These are phyloP conservation scores for Rhabdomys dilectus DNA, from an alignment of 2,113 vertebrate species.

Conservation along the genomic window DNA sequence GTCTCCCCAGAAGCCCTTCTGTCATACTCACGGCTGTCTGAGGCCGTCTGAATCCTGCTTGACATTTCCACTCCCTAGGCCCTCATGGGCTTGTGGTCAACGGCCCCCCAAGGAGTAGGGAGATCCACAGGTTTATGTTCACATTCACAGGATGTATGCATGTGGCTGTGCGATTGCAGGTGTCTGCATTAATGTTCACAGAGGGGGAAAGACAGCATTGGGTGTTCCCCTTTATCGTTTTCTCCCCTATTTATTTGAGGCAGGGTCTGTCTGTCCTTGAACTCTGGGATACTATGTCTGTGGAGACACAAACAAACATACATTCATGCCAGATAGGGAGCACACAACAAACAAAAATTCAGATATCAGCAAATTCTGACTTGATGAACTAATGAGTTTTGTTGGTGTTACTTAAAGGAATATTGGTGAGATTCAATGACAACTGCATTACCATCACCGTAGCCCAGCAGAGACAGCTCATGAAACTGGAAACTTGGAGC, in stretches of 20 bases:
- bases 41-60: no score
- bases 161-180: not conserved
- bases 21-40: no score
- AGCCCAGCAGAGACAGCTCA: not conserved
- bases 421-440: not conserved
- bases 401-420: not conserved
- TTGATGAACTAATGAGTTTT: not conserved
- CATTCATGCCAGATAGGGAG: not conserved
- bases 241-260: not conserved
- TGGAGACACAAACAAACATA: not conserved
- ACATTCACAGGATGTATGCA: not conserved
- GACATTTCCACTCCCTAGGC: no score
- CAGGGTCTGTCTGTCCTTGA: not conserved
- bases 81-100: no score
- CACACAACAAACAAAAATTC: not conserved
- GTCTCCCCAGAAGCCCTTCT: no score
- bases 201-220: not conserved
- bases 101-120: no score
- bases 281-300: not conserved
- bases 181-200: not conserved
- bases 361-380: not conserved
- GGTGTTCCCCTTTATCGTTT: not conserved
- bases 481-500: not conserved
- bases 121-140: no score
- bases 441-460: no score